Base-by-base conservation (phyloP, 1,140 invertebrate species). In the Myzus persicae region DNA sequence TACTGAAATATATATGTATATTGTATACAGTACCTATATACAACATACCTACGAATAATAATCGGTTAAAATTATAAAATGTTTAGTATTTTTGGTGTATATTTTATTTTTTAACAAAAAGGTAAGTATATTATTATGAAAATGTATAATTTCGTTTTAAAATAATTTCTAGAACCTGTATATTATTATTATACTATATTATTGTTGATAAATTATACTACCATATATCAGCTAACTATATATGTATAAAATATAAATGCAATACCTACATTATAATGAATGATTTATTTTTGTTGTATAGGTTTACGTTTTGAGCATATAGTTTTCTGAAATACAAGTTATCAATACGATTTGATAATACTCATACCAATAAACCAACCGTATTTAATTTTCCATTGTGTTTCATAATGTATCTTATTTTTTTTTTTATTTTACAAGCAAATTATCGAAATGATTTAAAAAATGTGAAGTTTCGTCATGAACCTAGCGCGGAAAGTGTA, bases 51-150 rank as follows among this genome's bases (percentile, higher is more conserved):
- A 31, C 11, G 11, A n/a, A 67, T 67, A n/a, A 67, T n/a, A 88
- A 46, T 40, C 85, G 18, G 85, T 88, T 46, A 20, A 88, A 88
- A 88, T 46, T 26, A 48, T 88, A n/a, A 36, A 48, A 88, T 88
- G 85, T 85, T 85, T 85, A 42, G 82, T 76, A 76, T 76, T 76
- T 76, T 76, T 76, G 14, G 59, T 76, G 38, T 42, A 85, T 85
- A 40, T 85, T 85, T 85, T 40, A 26, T 85, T 85, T n/a, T 42
- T 42, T 40, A 40, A 85, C 40, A 26, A 85, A 85, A 44, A 85
- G 9, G 24, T 85, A 82, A 7, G 20, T 24, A 38, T 22, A 22
- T 22, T 38, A 31, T 42, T 85, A 44, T 42, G 42, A 85, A 85
- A 42, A 85, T 26, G 24, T 5, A 44, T 42, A 42, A 31, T 84